Evolutionary conservation across 1,140 invertebrate species (phyloP).

Genomic region (Lethocerus indicus): DNA sequence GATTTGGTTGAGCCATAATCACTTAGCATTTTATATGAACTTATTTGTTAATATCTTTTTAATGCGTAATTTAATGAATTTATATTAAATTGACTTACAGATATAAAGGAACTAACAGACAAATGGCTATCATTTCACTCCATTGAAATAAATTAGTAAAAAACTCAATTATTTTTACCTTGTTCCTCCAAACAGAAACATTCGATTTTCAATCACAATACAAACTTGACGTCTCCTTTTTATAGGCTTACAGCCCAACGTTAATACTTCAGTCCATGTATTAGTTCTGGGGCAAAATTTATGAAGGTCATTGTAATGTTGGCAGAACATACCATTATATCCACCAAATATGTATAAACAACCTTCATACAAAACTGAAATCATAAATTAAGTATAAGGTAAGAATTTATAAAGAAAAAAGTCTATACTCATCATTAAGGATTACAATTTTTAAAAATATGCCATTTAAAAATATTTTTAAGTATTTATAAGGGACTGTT

Average conservation of each 20-base stretch:
- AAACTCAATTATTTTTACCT: conserved; percentile 31
- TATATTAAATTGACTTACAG: conserved; percentile 5
- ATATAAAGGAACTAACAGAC: conserved; percentile 3
- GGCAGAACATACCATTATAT: conserved; percentile 52
- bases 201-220: conserved; percentile 44
- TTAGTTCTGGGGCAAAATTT: conserved; percentile 43
- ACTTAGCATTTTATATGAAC: conserved; percentile 17
- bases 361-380: conserved; percentile 53
- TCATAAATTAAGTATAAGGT: too few species aligned
- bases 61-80: too few species aligned
- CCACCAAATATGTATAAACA: conserved; percentile 77
- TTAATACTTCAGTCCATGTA: conserved; percentile 39
- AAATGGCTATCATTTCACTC: conserved; percentile 3
- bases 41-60: too few species aligned
- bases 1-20: conserved; percentile 10
- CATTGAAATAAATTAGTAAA: conserved; percentile 5
- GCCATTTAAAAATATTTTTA: neutral
- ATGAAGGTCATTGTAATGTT: conserved; percentile 69
- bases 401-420: neutral
- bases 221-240: conserved; percentile 62
- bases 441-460: neutral
- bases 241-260: conserved; percentile 39
- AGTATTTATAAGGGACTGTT: neutral
- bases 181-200: conserved; percentile 76
- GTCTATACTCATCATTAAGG: neutral